Evolutionary conservation across 2,797 vertebrate genomes (phyloP), one percentile per base, ranked within the genome.

Genomic region (Leptatherina wallacei): DNA sequence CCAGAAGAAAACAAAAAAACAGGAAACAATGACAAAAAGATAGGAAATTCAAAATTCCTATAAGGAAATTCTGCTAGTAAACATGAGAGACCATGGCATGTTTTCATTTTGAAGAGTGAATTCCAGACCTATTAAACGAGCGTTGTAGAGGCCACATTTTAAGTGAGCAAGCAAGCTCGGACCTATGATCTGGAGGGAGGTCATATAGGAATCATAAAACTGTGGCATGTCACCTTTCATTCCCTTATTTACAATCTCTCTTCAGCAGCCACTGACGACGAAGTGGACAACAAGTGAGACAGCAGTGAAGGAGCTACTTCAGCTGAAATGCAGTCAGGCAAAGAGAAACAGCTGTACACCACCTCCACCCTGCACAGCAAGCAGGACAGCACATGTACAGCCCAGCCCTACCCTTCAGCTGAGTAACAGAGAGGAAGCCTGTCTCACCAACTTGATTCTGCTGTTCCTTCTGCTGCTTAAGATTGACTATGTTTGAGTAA

Each of bases 271-370:
- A 58, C 7, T 72, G n/a, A 71, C 54, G 64, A 54, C 59, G 65
- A 73, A 60, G 38, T 29, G 0, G 22, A 36, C 11, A 4, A 30
- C 20, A 67, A 68, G 51, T n/a, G 13, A 33, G 27, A 67, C 8
- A n/a, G 57, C 16, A n/a, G 8, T 22, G 33, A 61, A 49, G 3
- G 32, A 63, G 42, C 36, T 0, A 0, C 63, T 80, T 75, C 62
- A 69, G 55, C 57, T 79, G 83, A 85, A 65, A 60, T 42, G 61
- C 56, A 75, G 52, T 35, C 38, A 40, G 70, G 71, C 85, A 81
- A 85, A 59, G 65, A 70, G 55, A 88, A 89, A 77, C 81, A 83
- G 89, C 78, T 82, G 82, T 64, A 65, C n/a, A 14, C 32, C 36
- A 61, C 59, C 73, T 82, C 72, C 75, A 57, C 70, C 79, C 76